A percentile compares a stretch with the other conserved stretches of the same genome.
phyloP scores from a whole-genome alignment of 2,113 vertebrate genomes.

The Callionymus lyra region DNA sequence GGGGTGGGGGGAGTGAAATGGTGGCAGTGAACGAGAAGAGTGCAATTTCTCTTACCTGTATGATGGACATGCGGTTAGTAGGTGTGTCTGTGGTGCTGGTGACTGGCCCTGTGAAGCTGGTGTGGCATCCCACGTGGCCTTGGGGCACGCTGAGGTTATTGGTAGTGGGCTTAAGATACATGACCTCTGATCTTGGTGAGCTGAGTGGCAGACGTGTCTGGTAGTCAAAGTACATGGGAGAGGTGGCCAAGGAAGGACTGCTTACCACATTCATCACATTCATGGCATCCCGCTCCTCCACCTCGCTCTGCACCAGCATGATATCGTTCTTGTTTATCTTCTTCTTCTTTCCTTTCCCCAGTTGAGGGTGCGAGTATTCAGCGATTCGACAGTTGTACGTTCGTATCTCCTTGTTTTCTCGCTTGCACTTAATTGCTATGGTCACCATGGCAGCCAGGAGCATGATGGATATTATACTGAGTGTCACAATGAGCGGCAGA shows the following conservation, averaged over 20 bases:
- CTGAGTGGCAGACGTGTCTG: constrained; percentile 98
- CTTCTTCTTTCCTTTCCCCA: constrained; percentile 96
- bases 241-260: constrained; percentile 97
- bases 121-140: constrained; percentile 96
- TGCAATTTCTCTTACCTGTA: constrained; percentile 84
- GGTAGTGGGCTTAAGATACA: constrained; percentile 97
- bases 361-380: constrained; percentile 94
- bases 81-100: constrained; percentile 91
- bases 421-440: constrained; percentile 94
- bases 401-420: constrained; percentile 98
- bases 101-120: constrained; percentile 95
- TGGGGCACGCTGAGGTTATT: constrained; percentile 98
- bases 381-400: constrained; percentile 99
- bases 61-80: constrained; percentile 98
- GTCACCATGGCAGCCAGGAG: constrained; percentile 96
- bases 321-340: constrained; percentile 97
- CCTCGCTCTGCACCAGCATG: constrained; percentile 98
- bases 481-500: constrained; percentile 89
- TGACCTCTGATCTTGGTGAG: constrained; percentile 98
- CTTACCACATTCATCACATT: constrained; percentile 99
- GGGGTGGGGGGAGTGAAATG: neutral
- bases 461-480: constrained; percentile 94
- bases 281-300: constrained; percentile 96
- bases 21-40: constrained; percentile 39
- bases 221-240: constrained; percentile 99